Evolutionary conservation across 2,113 vertebrate genomes (phyloP).

Genomic region (Corythoichthys intestinalis): DNA sequence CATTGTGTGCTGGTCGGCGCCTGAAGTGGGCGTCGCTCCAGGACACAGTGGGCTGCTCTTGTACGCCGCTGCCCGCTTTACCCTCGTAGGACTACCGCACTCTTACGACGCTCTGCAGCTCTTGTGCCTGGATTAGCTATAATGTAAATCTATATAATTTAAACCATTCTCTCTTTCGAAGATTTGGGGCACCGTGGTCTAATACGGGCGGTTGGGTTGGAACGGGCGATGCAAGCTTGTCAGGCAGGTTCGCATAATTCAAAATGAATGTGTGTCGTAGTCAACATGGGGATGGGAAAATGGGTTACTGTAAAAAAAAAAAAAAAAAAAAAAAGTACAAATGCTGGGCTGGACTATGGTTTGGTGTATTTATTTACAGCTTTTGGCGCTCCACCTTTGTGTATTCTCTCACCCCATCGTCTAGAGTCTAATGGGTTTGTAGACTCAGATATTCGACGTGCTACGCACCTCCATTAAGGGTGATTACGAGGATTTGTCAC

Average conservation of each 20-base stretch:
- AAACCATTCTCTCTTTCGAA: not conserved
- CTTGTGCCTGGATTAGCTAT: not conserved
- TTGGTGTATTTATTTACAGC: not conserved
- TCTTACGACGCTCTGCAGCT: slow-evolving; percentile 29
- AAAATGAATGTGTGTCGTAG: slow-evolving; percentile 24
- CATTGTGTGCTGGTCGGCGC: slow-evolving; percentile 66
- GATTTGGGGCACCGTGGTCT: not conserved
- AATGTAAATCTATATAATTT: not conserved
- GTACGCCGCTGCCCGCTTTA: slow-evolving; percentile 62
- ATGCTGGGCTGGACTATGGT: slow-evolving; percentile 5
- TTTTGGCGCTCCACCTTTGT: not conserved
- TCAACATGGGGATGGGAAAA: not conserved
- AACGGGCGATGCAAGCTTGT: slow-evolving; percentile 47
- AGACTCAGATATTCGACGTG: not conserved
- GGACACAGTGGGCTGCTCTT: slow-evolving; percentile 61
- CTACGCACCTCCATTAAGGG: slow-evolving; percentile 6
- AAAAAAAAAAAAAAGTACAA: not conserved
- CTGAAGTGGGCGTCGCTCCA: slow-evolving; percentile 76
- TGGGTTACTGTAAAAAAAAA: slow-evolving; percentile 7
- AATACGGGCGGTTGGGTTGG: slow-evolving; percentile 47
- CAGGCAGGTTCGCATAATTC: slow-evolving; percentile 16
- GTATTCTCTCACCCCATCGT: not conserved
- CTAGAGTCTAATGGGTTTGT: slow-evolving; percentile 1
- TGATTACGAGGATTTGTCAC: slow-evolving; percentile 56
- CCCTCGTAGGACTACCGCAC: slow-evolving; percentile 57